Base-by-base conservation (phyloP, 2,888 invertebrate species). In the Drosophila bunnanda region DNA sequence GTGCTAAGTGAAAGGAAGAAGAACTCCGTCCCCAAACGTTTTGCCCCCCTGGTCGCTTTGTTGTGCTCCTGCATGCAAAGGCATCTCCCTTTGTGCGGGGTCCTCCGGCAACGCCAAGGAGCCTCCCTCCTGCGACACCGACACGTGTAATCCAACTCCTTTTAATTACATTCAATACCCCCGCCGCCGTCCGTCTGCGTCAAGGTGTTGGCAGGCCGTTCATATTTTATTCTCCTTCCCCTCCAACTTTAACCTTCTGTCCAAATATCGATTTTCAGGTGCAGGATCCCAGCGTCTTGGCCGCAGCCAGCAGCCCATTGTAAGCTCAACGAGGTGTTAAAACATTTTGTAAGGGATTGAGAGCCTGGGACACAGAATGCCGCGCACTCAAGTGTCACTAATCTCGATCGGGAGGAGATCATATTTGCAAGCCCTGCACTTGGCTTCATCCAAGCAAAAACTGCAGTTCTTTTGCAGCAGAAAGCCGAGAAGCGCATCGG, bases 131-230 rank as follows among this genome's bases (percentile, higher is more conserved):
- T 12, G 38, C 38, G 20, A 54, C 56, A 32, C 60, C 65, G 65
- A 58, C 70, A 67, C 75, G 68, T 88, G 83, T 83, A 88, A 83
- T 82, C 61, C 80, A 80, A 88, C 88, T 88, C 83, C 80, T 69
- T 85, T 83, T 83, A 83, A 83, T 83, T 83, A 83, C 83, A 85
- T 85, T 84, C 85, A 79, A 79, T 76, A 79, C 82, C 69, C 68
- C 67, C 62, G 41, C 12, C 13, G 20, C 28, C 17, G 58, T 30
- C 30, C 58, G 39, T 62, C 64, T 44, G 64, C 32, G 22, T 52
- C 13, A 74, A 77, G 78, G 83, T 80, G 85, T 80, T 70, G 75
- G 58, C 67, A 67, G 73, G 25, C 75, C 68, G 62, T 59, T 75
- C 62, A 56, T 62, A 52, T 59, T 39, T 55, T 50, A 15, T 43